These are phyloP conservation scores for Thymelicus acteon DNA, from an alignment of 2,888 invertebrate genomes.

Conservation along the genomic window DNA sequence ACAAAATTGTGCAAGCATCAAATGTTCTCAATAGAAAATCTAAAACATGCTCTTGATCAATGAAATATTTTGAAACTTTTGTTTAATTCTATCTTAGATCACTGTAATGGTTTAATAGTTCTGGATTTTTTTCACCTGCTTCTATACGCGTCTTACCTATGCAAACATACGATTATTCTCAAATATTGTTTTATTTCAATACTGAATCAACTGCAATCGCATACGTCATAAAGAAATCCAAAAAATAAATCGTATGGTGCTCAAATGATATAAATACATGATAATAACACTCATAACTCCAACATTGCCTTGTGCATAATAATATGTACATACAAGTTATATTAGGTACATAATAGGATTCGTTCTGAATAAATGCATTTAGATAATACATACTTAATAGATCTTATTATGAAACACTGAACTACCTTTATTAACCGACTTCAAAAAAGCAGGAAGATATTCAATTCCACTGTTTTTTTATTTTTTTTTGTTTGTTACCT, in stretches of 20 bases:
- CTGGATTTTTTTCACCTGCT: too few relatives aligned
- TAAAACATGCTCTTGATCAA: too few relatives aligned
- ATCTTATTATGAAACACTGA: constrained; percentile 2
- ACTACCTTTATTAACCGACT: background rate
- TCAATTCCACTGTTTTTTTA: too few relatives aligned
- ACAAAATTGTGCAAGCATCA: too few relatives aligned
- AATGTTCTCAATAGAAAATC: too few relatives aligned
- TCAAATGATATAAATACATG: constrained; percentile 34
- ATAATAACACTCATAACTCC: constrained; percentile 32
- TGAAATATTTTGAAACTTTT: too few relatives aligned
- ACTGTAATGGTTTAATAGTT: too few relatives aligned
- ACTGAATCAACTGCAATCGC: constrained; percentile 5
- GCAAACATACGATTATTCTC: constrained; percentile 1
- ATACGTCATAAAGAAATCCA: constrained; percentile 11
- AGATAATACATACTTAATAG: constrained; percentile 15
- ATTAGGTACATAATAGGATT: background rate
- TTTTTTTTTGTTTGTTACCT: too few relatives aligned
- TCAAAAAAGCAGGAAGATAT: too few relatives aligned
- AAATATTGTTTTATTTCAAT: background rate
- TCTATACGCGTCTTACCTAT: background rate
- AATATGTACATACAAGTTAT: constrained; percentile 17
- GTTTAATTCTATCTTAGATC: too few relatives aligned
- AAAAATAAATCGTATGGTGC: constrained; percentile 35
- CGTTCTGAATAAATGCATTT: constrained; percentile 24
- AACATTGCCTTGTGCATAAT: constrained; percentile 23